Percentiles rank a stretch among this genome's conserved stretches.
Evolutionary conservation across 2,797 vertebrate genomes (phyloP).

Genomic region (Yasuhikotakia modesta): DNA sequence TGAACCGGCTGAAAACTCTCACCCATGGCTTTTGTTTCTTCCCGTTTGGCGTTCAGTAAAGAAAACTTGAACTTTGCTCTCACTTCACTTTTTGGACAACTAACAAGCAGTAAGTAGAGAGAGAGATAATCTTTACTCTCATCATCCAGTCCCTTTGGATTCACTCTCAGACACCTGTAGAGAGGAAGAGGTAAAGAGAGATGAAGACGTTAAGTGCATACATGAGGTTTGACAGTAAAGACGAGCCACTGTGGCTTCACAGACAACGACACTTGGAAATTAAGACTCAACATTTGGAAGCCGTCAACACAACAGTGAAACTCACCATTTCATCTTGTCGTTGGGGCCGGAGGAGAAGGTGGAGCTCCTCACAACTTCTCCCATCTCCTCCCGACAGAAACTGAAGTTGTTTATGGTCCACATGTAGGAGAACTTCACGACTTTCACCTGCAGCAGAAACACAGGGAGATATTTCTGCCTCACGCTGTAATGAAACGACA

Average conservation of each 20-base stretch:
- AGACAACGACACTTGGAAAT: too few species aligned
- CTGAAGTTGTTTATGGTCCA: slow-evolving; percentile 95
- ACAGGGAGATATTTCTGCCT: background rate
- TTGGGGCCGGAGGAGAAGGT: slow-evolving; percentile 95
- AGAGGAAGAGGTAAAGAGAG: background rate
- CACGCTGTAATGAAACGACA: background rate
- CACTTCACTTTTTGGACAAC: slow-evolving; percentile 89
- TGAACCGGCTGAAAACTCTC: slow-evolving; percentile 51
- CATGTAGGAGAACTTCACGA: slow-evolving; percentile 93
- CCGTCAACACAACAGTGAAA: too few species aligned
- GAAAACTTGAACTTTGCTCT: slow-evolving; percentile 89
- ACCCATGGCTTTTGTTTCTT: slow-evolving; percentile 91
- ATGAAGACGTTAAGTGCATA: too few species aligned
- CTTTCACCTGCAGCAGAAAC: slow-evolving; percentile 81
- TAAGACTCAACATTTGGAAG: slow-evolving; percentile 9
- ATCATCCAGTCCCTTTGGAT: slow-evolving; percentile 86
- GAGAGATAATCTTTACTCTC: slow-evolving; percentile 89
- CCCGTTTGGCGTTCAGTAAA: slow-evolving; percentile 86
- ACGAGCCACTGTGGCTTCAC: background rate
- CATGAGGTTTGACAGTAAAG: too few species aligned
- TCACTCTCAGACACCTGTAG: slow-evolving; percentile 84
- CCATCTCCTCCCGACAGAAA: slow-evolving; percentile 99
- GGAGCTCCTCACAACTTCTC: slow-evolving; percentile 97
- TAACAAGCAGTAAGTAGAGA: slow-evolving; percentile 85
- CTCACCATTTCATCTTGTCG: slow-evolving; percentile 86